Conservation (phyloP, 2,113 vertebrate genomes). For the Pachyramphus minor region DNA sequence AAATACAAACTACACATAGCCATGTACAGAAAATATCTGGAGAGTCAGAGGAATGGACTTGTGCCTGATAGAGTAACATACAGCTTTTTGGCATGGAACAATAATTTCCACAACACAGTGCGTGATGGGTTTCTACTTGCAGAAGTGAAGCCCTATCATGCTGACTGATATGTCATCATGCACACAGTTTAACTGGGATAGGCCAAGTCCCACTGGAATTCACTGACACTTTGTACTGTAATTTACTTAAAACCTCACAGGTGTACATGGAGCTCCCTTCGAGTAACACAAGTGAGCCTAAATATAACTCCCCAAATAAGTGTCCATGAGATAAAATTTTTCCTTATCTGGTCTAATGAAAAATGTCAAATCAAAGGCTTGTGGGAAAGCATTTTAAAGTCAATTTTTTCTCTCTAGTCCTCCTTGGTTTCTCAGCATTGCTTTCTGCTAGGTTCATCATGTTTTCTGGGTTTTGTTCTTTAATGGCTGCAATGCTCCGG, state of each 20-base stretch:
- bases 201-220: not conserved
- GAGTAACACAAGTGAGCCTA: not conserved
- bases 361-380: not conserved
- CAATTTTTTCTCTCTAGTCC: not conserved
- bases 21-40: not conserved
- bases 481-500: not conserved
- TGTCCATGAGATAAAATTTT: not conserved
- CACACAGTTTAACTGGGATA: not conserved
- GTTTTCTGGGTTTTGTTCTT: not conserved
- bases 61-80: not conserved
- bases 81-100: not conserved
- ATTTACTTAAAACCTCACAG: constrained; percentile 10
- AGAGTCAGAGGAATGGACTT: not conserved
- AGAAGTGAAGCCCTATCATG: not conserved
- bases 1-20: not conserved
- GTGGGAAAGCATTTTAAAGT: not conserved
- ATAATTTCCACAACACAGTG: constrained; percentile 8
- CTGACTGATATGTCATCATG: not conserved
- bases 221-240: not conserved
- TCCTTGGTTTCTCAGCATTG: not conserved
- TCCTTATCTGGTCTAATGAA: not conserved
- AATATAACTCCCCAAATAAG: not conserved
- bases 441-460: not conserved
- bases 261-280: not conserved
- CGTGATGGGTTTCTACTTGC: not conserved